Percentiles rank a stretch among this genome's conserved stretches.
phyloP scores from a whole-genome alignment of 2,113 vertebrate genomes.

The Upupa epops region DNA sequence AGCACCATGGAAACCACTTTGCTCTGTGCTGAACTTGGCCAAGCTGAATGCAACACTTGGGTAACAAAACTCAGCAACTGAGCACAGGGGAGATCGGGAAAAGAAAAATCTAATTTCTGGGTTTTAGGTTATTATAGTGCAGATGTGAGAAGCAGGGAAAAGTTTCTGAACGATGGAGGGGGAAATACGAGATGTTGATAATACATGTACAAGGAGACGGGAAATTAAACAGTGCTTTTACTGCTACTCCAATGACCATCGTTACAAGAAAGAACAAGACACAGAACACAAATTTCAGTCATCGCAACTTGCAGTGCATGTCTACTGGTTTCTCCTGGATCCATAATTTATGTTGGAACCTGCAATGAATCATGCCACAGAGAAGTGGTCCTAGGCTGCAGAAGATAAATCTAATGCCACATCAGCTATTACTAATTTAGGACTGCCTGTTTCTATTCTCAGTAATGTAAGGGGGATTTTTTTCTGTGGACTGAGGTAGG shows the following conservation, averaged over 20 bases:
- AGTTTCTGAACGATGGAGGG: not conserved
- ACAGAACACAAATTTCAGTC: not conserved
- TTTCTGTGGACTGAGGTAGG: not conserved
- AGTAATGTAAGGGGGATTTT: not conserved
- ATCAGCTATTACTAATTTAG: constrained; percentile 59
- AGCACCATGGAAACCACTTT: not conserved
- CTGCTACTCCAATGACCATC: not conserved
- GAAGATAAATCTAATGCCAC: constrained; percentile 61
- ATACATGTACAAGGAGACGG: not conserved
- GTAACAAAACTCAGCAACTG: not conserved
- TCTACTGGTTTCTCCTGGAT: constrained; percentile 21
- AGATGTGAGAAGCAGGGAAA: not conserved
- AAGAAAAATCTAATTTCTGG: not conserved
- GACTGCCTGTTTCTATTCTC: not conserved
- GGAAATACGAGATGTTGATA: not conserved
- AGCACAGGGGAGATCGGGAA: not conserved
- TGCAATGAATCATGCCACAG: constrained; percentile 25
- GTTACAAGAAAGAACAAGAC: not conserved
- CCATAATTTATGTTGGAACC: constrained; percentile 49
- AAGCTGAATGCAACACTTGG: not conserved
- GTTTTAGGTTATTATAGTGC: not conserved
- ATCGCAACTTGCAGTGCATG: not conserved
- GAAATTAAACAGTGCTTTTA: not conserved
- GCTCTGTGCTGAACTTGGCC: not conserved
- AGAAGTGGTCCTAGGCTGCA: constrained; percentile 31